Base-by-base conservation (phyloP, 92 coral and sea anemone genomes). In the Desmophyllum pertusum region DNA sequence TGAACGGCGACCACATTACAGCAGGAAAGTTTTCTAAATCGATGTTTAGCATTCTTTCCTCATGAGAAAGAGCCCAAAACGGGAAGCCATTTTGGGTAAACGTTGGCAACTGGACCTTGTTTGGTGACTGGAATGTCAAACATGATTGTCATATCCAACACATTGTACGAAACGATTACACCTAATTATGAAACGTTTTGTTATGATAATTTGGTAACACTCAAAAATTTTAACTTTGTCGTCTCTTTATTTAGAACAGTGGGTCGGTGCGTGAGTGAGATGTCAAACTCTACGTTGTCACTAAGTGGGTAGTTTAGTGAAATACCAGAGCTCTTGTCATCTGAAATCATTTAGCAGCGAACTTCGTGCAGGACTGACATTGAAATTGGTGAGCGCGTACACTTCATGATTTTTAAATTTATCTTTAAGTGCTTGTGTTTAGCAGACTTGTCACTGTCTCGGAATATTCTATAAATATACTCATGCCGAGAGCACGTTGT, bases 121-220 rank as follows among this genome's bases (percentile, higher is more conserved):
- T 75, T 76, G 73, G 81, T 68, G 64, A 21, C 39, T 46, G 81
- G 87, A 84, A 84, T 84, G 73, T 75, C 45, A 84, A 76, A 76
- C 77, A 84, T 62, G 87, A 84, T 46, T 75, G 82, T 84, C 77
- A 84, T 76, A 84, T 66, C 66, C 73, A 63, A 37, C 27, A 77
- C 86, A 71, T 71, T 82, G 69, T 89, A 73, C 79, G 77, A 78
- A 76, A 78, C 84, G 92, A 89, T 89, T 89, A 89, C 89, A 43
- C 83, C 74, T 73, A 83, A 83, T 84, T 89, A 89, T 52, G 75
- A 75, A 76, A 46, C 43, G 86, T 76, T 83, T 79, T 89, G 88
- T 89, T 80, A 76, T 78, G 86, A 48, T 75, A 82, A 83, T 83
- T 52, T 23, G 31, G 76, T 51, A 53, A 74, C 78, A 77, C 80